These are phyloP conservation scores for Drosophila santomea DNA, from an alignment of 1,140 invertebrate genomes.

Conservation along the genomic window DNA sequence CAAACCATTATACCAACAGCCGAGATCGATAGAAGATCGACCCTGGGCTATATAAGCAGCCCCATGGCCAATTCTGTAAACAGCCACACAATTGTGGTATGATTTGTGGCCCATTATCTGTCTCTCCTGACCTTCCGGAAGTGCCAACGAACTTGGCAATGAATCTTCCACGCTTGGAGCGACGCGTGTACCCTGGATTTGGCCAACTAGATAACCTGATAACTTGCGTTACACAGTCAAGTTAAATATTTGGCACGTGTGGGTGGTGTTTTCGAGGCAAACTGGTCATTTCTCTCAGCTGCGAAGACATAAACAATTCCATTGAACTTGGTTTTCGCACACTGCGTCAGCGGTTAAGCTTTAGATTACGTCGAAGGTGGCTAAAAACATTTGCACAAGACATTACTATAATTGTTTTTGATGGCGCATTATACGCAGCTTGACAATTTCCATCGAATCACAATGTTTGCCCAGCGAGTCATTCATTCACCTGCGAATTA, in stretches of 20 bases:
- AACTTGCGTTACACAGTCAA: slow-evolving; percentile 17
- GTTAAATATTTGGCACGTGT: slow-evolving; percentile 37
- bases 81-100: slow-evolving; percentile 33
- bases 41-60: slow-evolving; percentile 53
- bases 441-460: slow-evolving; percentile 64
- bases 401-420: slow-evolving; percentile 54
- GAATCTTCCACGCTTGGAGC: slow-evolving; percentile 53
- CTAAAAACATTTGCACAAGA: slow-evolving; percentile 63
- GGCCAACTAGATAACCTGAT: slow-evolving; percentile 20
- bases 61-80: slow-evolving; percentile 59
- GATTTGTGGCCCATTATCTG: slow-evolving; percentile 57
- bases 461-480: slow-evolving; percentile 63
- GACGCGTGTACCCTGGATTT: slow-evolving; percentile 63
- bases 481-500: slow-evolving; percentile 58
- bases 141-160: slow-evolving; percentile 80
- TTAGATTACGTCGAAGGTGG: slow-evolving; percentile 43
- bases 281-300: slow-evolving; percentile 41
- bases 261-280: slow-evolving; percentile 25
- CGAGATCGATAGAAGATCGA: slow-evolving; percentile 33
- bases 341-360: slow-evolving; percentile 38
- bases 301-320: slow-evolving; percentile 60
- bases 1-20: slow-evolving; percentile 55
- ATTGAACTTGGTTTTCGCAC: slow-evolving; percentile 63
- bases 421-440: slow-evolving; percentile 50
- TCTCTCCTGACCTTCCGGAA: slow-evolving; percentile 52